phyloP scores from a whole-genome alignment of 2,888 invertebrate species.

The Spatulosminthurus flaviceps region DNA sequence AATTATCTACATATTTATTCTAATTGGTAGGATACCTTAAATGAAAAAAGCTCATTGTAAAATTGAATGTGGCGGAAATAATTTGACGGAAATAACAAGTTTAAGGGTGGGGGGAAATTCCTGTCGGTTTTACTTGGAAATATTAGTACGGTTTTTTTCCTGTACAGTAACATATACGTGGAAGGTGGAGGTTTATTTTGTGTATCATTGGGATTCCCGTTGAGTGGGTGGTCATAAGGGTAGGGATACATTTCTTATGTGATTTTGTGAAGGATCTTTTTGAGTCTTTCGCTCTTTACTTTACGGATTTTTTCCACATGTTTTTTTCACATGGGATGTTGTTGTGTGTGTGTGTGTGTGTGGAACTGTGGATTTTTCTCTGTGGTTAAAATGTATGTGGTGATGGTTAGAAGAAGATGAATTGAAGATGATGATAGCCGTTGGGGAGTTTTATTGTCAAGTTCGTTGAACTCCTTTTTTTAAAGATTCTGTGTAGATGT shows the following conservation, averaged over 20 bases:
- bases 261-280: too few relatives aligned
- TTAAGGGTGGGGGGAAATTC: not conserved
- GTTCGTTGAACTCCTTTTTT: constrained; percentile 13
- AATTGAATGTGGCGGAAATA: not conserved
- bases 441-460: constrained; percentile 6
- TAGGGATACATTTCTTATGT: too few relatives aligned
- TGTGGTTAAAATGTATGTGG: too few relatives aligned
- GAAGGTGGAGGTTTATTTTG: not conserved
- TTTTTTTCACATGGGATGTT: too few relatives aligned
- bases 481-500: too few relatives aligned
- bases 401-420: not conserved
- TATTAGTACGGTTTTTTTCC: too few relatives aligned
- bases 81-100: constrained; percentile 6
- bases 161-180: not conserved
- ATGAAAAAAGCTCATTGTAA: not conserved
- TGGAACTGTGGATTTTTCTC: too few relatives aligned
- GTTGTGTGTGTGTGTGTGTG: too few relatives aligned
- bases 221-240: not conserved
- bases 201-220: constrained; percentile 7
- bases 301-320: too few relatives aligned
- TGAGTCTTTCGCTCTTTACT: not conserved
- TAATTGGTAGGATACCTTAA: constrained; percentile 15
- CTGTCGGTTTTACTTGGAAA: too few relatives aligned
- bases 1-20: too few relatives aligned
- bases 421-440: not conserved